A percentile compares a stretch with the other conserved stretches of the same genome.
Evolutionary conservation across 1,140 invertebrate genomes (phyloP).

Genomic region (Pseudomyrmex cubaensis): DNA sequence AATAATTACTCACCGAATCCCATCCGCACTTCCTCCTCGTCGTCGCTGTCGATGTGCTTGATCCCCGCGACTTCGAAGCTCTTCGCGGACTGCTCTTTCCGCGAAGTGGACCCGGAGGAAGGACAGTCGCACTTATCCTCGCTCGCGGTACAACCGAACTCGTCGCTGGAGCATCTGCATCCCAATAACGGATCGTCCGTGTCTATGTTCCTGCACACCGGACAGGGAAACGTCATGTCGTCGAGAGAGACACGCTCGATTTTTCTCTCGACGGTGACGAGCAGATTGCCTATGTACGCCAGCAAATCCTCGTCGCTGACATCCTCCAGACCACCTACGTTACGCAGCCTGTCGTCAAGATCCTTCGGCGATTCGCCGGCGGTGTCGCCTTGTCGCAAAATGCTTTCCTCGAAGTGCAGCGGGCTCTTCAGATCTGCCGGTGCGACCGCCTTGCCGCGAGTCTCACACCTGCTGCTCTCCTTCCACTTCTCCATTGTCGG

Average conservation of each 20-base stretch:
- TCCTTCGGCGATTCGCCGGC: slow-evolving; percentile 9
- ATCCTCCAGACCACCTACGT: slow-evolving; percentile 68
- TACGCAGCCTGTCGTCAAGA: slow-evolving; percentile 65
- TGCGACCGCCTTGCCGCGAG: slow-evolving; percentile 58
- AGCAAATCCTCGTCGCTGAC: slow-evolving; percentile 85
- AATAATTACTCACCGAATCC: slow-evolving; percentile 81
- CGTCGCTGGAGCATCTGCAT: slow-evolving; percentile 81
- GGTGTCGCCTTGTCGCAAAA: slow-evolving; percentile 2
- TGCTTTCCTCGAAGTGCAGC: slow-evolving; percentile 61
- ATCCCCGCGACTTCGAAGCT: slow-evolving; percentile 89
- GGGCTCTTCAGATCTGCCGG: slow-evolving; percentile 69
- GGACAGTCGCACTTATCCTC: slow-evolving; percentile 75
- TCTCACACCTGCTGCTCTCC: slow-evolving; percentile 69
- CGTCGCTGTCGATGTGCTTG: slow-evolving; percentile 91
- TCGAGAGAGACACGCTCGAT: slow-evolving; percentile 89
- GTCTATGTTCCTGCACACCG: slow-evolving; percentile 85
- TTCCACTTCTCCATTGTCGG: slow-evolving; percentile 73
- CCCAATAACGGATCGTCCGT: slow-evolving; percentile 83
- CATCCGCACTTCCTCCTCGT: slow-evolving; percentile 87
- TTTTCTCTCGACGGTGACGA: slow-evolving; percentile 89
- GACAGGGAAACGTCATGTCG: slow-evolving; percentile 88
- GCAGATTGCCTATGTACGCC: slow-evolving; percentile 87
- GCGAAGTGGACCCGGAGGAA: slow-evolving; percentile 46
- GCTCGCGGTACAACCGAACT: slow-evolving; percentile 72
- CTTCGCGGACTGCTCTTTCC: slow-evolving; percentile 79